phyloP scores from a whole-genome alignment of 2,888 invertebrate species.

The Rhimphoctona megacephalus region DNA sequence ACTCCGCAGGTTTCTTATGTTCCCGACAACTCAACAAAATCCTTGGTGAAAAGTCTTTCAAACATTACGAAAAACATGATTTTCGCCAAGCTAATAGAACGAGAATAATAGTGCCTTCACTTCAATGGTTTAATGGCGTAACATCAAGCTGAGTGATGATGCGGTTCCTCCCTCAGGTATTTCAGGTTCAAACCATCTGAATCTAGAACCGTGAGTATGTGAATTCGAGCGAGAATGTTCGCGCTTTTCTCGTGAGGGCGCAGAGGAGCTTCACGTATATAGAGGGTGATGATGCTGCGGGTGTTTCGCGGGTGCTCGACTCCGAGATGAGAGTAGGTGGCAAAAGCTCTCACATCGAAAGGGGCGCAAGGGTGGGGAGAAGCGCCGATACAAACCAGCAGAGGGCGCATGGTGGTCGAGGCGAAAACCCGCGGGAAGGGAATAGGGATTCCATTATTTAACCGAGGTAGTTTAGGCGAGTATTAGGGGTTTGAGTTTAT shows the following conservation, averaged over 20 bases:
- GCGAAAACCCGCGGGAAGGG: conserved; percentile 72
- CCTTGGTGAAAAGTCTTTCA: not conserved
- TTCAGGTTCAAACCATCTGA: conserved; percentile 1
- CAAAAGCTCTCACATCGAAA: conserved; percentile 75
- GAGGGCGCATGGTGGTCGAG: conserved; percentile 68
- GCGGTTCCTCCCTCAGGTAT: not conserved
- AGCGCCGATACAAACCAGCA: conserved; percentile 50
- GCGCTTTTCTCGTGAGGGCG: conserved; percentile 26
- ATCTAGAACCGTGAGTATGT: conserved; percentile 36
- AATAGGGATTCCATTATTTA: conserved; percentile 84
- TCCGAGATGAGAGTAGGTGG: conserved; percentile 76
- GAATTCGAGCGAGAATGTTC: conserved; percentile 52
- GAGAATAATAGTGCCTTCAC: not conserved
- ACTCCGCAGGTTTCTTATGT: not conserved
- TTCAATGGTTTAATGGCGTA: not conserved
- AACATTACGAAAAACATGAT: not conserved
- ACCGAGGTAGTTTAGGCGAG: conserved; percentile 85
- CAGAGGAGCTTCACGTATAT: conserved; percentile 9
- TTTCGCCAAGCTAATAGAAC: not conserved
- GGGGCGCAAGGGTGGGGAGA: conserved; percentile 66
- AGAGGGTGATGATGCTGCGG: conserved; percentile 40
- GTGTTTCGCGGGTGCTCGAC: conserved; percentile 60
- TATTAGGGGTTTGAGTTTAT: conserved; percentile 85
- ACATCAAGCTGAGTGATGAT: not conserved
- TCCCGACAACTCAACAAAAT: not conserved